Conservation (phyloP, 2,888 invertebrate genomes). For the Acrobasis suavella region DNA sequence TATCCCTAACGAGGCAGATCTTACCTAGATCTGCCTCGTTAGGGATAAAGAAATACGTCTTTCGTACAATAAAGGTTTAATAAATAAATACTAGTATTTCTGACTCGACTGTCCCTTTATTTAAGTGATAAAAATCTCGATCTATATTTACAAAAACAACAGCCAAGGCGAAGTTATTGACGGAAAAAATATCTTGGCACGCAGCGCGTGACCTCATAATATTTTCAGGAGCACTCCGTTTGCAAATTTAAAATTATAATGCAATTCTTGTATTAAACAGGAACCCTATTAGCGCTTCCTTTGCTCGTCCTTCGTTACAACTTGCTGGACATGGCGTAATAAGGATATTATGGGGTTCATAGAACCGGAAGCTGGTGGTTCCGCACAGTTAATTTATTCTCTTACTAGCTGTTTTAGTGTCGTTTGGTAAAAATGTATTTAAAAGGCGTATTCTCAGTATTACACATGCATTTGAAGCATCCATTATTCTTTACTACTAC, state of each 20-base stretch:
- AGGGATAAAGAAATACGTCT: too few relatives aligned
- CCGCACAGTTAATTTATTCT: not conserved
- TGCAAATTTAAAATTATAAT: conserved; percentile 24
- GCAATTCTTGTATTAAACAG: conserved; percentile 21
- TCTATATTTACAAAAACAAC: not conserved
- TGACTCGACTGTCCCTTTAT: too few relatives aligned
- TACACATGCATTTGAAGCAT: too few relatives aligned
- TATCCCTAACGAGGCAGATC: too few relatives aligned
- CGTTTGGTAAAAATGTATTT: too few relatives aligned
- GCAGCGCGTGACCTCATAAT: conserved; percentile 17
- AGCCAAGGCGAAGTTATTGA: conserved; percentile 9
- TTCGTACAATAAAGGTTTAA: too few relatives aligned
- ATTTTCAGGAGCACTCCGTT: conserved; percentile 22
- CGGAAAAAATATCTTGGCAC: conserved; percentile 6
- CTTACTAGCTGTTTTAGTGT: too few relatives aligned
- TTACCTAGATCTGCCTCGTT: too few relatives aligned
- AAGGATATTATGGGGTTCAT: not conserved
- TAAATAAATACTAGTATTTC: too few relatives aligned
- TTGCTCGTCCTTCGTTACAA: conserved; percentile 15
- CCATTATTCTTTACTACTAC: too few relatives aligned
- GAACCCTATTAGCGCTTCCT: conserved; percentile 21
- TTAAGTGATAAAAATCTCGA: too few relatives aligned
- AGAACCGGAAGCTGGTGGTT: not conserved
- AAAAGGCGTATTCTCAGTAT: too few relatives aligned
- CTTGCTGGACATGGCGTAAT: conserved; percentile 28